Conservation (phyloP, 1,140 invertebrate species). For the Tribolium madens region DNA sequence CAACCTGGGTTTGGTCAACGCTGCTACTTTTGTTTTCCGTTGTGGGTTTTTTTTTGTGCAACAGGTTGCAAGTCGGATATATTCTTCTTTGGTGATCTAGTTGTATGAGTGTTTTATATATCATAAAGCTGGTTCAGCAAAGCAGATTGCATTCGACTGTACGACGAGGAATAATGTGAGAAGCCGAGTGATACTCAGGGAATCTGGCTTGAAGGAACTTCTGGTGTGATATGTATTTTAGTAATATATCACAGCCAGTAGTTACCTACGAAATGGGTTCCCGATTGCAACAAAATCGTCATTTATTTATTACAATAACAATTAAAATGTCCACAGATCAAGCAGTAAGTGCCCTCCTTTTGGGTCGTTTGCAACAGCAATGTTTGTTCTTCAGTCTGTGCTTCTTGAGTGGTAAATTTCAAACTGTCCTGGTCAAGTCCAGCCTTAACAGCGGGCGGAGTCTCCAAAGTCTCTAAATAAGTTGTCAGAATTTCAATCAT, state of each 20-base stretch:
- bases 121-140: constrained; percentile 67
- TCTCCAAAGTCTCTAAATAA: constrained; percentile 4
- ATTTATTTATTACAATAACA: constrained; percentile 11
- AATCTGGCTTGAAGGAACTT: constrained; percentile 65
- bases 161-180: constrained; percentile 52
- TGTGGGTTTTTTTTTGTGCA: too few relatives aligned
- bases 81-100: constrained; percentile 67
- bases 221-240: constrained; percentile 65
- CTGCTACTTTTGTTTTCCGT: background rate
- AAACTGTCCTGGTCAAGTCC: background rate
- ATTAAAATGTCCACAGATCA: constrained; percentile 40
- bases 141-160: constrained; percentile 65
- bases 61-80: constrained; percentile 61
- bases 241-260: constrained; percentile 66
- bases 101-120: constrained; percentile 64
- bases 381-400: background rate
- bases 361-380: background rate
- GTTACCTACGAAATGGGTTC: constrained; percentile 65
- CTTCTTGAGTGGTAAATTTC: background rate
- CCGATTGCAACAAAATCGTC: constrained; percentile 48
- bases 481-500: constrained; percentile 1
- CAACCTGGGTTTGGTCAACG: constrained; percentile 53
- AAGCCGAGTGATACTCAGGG: constrained; percentile 38
- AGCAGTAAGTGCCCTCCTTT: constrained; percentile 8
- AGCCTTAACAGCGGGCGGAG: background rate